A percentile compares a stretch with the other conserved stretches of the same genome.
These are phyloP conservation scores for Psammodynastes pulverulentus DNA, from an alignment of 2,113 vertebrate species.

Conservation along the genomic window DNA sequence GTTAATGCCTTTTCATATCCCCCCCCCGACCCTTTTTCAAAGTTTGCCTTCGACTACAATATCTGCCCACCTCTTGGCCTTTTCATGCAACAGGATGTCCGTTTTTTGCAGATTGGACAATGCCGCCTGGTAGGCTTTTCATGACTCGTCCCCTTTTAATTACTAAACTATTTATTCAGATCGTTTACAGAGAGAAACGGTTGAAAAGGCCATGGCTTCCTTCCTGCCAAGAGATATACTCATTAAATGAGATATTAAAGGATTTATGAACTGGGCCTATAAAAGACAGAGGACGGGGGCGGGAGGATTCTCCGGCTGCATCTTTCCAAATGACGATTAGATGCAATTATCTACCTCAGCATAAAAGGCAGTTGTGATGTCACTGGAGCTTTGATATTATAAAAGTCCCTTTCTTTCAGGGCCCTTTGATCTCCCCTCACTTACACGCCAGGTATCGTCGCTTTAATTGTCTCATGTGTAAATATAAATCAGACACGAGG, in stretches of 20 bases:
- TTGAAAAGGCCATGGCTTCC: slow-evolving; percentile 41
- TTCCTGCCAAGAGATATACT: slow-evolving; percentile 42
- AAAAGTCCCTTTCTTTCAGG: slow-evolving; percentile 45
- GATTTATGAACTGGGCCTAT: slow-evolving; percentile 45
- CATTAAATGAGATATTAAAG: slow-evolving; percentile 46
- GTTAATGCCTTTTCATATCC: background rate
- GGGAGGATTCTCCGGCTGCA: slow-evolving; percentile 18
- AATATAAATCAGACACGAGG: slow-evolving; percentile 64
- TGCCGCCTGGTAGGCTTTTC: background rate
- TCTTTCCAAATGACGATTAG: slow-evolving; percentile 57
- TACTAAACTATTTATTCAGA: slow-evolving; percentile 26
- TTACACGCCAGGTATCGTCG: slow-evolving; percentile 51
- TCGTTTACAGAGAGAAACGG: slow-evolving; percentile 11
- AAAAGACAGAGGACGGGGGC: background rate
- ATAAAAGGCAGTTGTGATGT: slow-evolving; percentile 57
- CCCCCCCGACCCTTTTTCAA: background rate
- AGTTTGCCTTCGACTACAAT: background rate
- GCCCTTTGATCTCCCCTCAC: slow-evolving; percentile 57
- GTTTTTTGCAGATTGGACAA: background rate
- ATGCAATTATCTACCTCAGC: slow-evolving; percentile 59
- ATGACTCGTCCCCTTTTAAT: slow-evolving; percentile 5
- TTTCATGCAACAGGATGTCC: background rate
- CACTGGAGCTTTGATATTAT: slow-evolving; percentile 50
- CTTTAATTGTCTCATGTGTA: slow-evolving; percentile 64
- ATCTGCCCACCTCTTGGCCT: background rate